Evolutionary conservation across 1,140 invertebrate genomes (phyloP), one percentile per base, ranked within the genome.

Genomic region (Trachymyrmex cornetzi): DNA sequence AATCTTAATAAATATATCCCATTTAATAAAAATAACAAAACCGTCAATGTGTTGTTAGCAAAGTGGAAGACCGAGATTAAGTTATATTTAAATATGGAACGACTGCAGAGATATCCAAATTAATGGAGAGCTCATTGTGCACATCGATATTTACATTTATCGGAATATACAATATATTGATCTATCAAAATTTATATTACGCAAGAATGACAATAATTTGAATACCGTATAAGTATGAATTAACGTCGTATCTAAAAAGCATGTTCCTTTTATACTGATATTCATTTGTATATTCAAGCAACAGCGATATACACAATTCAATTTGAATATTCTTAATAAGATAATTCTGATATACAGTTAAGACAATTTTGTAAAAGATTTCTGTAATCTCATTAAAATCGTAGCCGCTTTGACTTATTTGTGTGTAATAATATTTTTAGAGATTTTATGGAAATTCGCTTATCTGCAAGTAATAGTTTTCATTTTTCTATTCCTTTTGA

Each of bases 401-500:
- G 6, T 59, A 44, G 0, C 5, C 14, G 24, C 19, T 14, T 72
- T 84, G 69, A 44, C 9, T 44, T 44, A 44, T 44, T 74, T 84
- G 80, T 34, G 30, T 34, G 30, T 84, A 57, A 84, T 84, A 55
- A 72, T 7, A 74, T 61, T 59, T 50, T 27, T 14, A 24, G 55
- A 9, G 75, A 75, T 12, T 84, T 61, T 30, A 61, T 71, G n/a
- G 12, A 61, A 84, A 48, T 84, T 34, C 4, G 19, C 19, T 74
- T 22, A 82, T 74, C 24, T 74, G 14, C 34, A 82, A 74, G 55
- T n/a, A 74, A 84, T 50, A 61, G 22, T 75, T 84, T 74, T 48
- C 55, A 38, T 7, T 82, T 30, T 19, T 55, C 57, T 34, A 16
- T 30, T 34, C 27, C 14, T 75, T 75, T 84, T 27, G 16, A 84